Conservation (phyloP, 2,113 vertebrate species). For the Apaloderma vittatum region DNA sequence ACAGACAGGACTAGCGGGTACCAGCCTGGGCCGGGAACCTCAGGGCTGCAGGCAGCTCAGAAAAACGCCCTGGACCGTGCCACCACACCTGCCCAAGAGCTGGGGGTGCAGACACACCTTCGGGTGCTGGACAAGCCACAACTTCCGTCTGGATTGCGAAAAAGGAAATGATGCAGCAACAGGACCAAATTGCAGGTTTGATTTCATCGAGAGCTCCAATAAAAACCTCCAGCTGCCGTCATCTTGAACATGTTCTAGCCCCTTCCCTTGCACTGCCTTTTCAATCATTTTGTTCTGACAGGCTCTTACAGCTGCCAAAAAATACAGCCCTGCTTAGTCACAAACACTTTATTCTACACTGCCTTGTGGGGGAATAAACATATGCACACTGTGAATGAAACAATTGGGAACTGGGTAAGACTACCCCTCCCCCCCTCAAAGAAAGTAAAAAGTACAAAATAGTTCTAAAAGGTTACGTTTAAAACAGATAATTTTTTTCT, state of each 20-base stretch:
- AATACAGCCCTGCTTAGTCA: background rate
- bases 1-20: background rate
- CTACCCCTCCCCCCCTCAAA: no score
- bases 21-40: background rate
- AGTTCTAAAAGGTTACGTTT: background rate
- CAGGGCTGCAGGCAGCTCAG: background rate
- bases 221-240: background rate
- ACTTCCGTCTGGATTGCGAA: background rate
- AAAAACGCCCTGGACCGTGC: fast-evolving
- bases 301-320: background rate
- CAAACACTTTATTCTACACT: background rate
- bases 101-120: background rate
- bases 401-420: background rate
- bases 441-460: background rate
- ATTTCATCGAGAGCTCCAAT: background rate
- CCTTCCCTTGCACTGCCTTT: fast-evolving
- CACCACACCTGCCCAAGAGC: background rate
- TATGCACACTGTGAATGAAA: background rate
- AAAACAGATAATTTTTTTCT: background rate
- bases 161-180: background rate
- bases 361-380: background rate
- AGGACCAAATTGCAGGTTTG: background rate
- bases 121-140: fast-evolving
- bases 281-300: background rate
- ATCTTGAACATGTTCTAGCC: background rate